Percentiles rank a stretch among this genome's conserved stretches.
Conservation (phyloP, 2,797 vertebrate species). For the Poeciliopsis turneri region DNA sequence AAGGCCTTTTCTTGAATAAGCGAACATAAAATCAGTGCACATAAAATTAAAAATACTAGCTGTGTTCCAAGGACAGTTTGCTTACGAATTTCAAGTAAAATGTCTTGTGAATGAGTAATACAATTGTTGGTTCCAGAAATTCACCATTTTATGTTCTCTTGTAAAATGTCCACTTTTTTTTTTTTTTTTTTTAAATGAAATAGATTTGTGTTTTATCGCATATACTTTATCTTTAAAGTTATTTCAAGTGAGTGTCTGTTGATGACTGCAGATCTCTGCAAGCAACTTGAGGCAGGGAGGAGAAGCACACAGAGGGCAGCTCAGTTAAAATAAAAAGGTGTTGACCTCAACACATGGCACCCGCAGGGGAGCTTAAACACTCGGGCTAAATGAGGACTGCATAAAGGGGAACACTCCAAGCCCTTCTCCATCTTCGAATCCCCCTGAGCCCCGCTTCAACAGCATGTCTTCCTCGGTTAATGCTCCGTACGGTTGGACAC, state of each 20-base stretch:
- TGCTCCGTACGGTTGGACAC: conserved; percentile 22
- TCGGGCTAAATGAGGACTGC: conserved; percentile 43
- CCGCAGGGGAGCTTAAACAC: conserved; percentile 52
- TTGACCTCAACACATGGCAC: conserved; percentile 55
- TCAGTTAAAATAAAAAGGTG: conserved; percentile 35
- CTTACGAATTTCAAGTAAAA: conserved; percentile 9
- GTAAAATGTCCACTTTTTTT: neutral
- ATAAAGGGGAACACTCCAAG: conserved; percentile 46
- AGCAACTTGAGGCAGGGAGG: conserved; percentile 28
- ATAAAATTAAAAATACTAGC: neutral
- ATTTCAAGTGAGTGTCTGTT: conserved; percentile 7
- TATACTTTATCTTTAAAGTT: neutral
- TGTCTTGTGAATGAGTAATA: neutral
- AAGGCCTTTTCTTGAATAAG: conserved; percentile 35
- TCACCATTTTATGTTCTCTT: neutral
- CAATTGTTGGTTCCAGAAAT: conserved; percentile 8
- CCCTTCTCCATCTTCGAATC: conserved; percentile 40
- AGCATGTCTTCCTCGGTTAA: conserved; percentile 37
- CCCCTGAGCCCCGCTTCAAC: conserved; percentile 46
- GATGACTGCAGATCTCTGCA: conserved; percentile 18
- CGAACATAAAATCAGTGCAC: conserved; percentile 30
- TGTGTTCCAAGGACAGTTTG: conserved; percentile 16
- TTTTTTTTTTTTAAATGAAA: neutral
- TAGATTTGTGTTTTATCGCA: neutral
- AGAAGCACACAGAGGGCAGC: conserved; percentile 38